phyloP scores from a whole-genome alignment of 2,113 vertebrate species.

The Amblyopsis rosae region DNA sequence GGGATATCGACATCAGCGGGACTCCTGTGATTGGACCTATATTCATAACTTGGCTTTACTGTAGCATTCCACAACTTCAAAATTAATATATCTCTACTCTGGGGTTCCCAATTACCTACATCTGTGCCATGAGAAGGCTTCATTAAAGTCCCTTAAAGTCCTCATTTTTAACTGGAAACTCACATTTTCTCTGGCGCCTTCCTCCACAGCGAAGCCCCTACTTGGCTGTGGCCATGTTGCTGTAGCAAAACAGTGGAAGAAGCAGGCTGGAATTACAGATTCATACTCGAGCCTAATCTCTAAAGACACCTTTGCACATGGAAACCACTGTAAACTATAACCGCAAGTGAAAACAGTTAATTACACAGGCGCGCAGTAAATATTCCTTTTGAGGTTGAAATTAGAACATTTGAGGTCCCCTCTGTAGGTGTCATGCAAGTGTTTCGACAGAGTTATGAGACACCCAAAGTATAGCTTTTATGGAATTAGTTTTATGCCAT shows the following conservation, averaged over 20 bases:
- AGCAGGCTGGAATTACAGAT: constrained; percentile 66
- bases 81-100: constrained; percentile 20
- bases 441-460: constrained; percentile 20
- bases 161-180: constrained; percentile 50
- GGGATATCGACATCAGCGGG: constrained; percentile 14
- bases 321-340: constrained; percentile 54
- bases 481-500: constrained; percentile 16
- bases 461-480: constrained; percentile 25
- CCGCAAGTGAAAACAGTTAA: constrained; percentile 57
- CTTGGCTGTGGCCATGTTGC: constrained; percentile 46
- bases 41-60: not conserved
- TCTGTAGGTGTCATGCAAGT: constrained; percentile 14
- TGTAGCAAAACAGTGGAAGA: constrained; percentile 56
- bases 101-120: constrained; percentile 29
- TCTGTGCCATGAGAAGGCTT: constrained; percentile 19
- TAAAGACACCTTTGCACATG: constrained; percentile 64
- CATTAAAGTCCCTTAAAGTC: constrained; percentile 32
- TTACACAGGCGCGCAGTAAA: constrained; percentile 50
- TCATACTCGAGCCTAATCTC: constrained; percentile 55
- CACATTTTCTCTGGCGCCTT: constrained; percentile 53
- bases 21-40: constrained; percentile 5
- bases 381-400: constrained; percentile 17
- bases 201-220: constrained; percentile 37
- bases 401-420: constrained; percentile 13
- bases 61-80: constrained; percentile 14